A percentile compares a stretch with the other conserved stretches of the same genome.
These are phyloP conservation scores for Pelodytes ibericus DNA, from an alignment of 2,797 vertebrate genomes.

Conservation along the genomic window DNA sequence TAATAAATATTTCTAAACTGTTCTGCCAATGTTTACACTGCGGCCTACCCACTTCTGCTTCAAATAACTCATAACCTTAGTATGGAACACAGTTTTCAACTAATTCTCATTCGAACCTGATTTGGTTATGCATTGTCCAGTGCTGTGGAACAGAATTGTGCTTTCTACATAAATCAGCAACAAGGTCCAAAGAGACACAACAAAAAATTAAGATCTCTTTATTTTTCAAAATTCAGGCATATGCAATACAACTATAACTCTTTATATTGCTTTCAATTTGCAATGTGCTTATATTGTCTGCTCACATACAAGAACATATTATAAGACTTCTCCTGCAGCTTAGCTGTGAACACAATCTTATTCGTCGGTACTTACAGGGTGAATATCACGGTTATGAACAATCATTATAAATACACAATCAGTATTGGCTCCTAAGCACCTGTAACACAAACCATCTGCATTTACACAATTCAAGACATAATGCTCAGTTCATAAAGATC, in stretches of 20 bases:
- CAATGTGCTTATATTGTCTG: not conserved
- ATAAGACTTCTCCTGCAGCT: not conserved
- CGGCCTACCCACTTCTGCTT: too few species aligned
- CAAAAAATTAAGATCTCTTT: not conserved
- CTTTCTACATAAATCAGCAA: too few species aligned
- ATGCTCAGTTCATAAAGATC: not conserved
- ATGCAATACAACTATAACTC: not conserved
- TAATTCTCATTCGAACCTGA: too few species aligned
- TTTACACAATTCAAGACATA: not conserved
- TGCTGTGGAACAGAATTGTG: too few species aligned
- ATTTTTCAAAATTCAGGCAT: slow-evolving; percentile 1
- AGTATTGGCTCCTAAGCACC: not conserved
- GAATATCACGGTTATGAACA: not conserved
- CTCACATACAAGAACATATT: not conserved
- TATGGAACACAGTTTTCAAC: too few species aligned
- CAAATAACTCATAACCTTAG: too few species aligned
- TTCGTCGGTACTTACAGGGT: not conserved
- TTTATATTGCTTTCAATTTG: not conserved
- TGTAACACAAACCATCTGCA: not conserved
- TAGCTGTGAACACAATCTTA: not conserved
- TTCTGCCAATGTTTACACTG: too few species aligned
- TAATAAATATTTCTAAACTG: too few species aligned
- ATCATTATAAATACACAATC: not conserved
- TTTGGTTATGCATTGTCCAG: too few species aligned
- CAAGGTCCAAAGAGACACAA: too few species aligned